Evolutionary conservation across 2,888 invertebrate species (phyloP).

Genomic region (Oscheius onirici): DNA sequence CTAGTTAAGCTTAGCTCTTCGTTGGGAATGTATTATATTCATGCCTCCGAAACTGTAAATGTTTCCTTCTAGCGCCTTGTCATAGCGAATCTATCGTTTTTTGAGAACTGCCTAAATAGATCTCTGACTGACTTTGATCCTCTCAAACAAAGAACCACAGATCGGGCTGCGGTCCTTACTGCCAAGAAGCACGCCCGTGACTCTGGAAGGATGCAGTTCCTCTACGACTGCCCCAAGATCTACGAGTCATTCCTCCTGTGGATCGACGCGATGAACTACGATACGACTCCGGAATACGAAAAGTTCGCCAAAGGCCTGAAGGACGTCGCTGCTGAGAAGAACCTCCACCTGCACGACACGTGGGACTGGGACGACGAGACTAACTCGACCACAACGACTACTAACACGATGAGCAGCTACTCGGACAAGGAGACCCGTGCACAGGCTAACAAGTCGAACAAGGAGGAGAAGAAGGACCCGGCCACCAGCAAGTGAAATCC

Average conservation of each 20-base stretch:
- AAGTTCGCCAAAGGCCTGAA: conserved; percentile 46
- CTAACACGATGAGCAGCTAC: conserved; percentile 42
- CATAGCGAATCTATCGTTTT: background rate
- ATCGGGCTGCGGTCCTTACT: conserved; percentile 47
- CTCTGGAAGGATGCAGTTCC: conserved; percentile 43
- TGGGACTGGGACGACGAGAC: conserved; percentile 61
- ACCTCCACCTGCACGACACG: conserved; percentile 42
- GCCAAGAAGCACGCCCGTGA: conserved; percentile 48
- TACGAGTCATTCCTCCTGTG: conserved; percentile 49
- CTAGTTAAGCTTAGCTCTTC: background rate
- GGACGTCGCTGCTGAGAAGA: conserved; percentile 49
- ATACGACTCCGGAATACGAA: conserved; percentile 54
- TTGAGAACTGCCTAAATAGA: background rate
- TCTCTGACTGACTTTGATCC: background rate
- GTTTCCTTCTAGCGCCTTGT: background rate
- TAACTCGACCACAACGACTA: conserved; percentile 42
- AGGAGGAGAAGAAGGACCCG: conserved; percentile 1
- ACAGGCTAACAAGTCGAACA: background rate
- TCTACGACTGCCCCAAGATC: conserved; percentile 52
- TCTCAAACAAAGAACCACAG: conserved; percentile 30
- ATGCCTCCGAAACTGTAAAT: background rate
- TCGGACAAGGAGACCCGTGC: conserved; percentile 45
- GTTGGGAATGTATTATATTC: background rate
- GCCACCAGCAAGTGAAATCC: background rate
- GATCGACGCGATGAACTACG: conserved; percentile 59